Conservation (phyloP, 92 coral and sea anemone species). For the Diadumene lineata region DNA sequence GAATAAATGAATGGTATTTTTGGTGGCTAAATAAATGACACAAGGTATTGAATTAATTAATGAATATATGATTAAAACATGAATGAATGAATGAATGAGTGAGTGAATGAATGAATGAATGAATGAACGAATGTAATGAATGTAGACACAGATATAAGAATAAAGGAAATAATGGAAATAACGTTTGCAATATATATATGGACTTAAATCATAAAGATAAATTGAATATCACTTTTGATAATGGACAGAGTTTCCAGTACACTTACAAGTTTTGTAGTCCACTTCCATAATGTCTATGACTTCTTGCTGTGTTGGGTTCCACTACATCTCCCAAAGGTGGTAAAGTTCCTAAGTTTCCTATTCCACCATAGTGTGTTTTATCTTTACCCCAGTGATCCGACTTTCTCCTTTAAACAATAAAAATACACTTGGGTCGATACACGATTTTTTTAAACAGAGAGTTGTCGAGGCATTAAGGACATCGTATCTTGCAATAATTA, state of each 20-base stretch:
- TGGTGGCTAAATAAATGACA: background rate
- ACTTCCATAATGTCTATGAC: conserved; percentile 55
- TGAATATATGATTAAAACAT: background rate
- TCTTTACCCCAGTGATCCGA: conserved; percentile 44
- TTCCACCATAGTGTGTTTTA: conserved; percentile 45
- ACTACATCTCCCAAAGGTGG: background rate
- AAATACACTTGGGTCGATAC: background rate
- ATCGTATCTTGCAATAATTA: no score
- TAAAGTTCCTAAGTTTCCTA: conserved; percentile 34
- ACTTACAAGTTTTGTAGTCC: conserved; percentile 47
- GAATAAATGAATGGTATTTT: background rate
- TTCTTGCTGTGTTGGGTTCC: conserved; percentile 20
- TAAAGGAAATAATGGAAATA: no score
- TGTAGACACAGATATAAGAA: no score
- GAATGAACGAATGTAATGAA: background rate
- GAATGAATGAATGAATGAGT: background rate
- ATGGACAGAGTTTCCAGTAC: no score
- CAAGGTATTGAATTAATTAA: no score
- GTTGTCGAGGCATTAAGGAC: no score
- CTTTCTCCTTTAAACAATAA: background rate
- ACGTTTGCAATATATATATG: no score
- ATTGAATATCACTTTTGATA: no score
- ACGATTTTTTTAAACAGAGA: no score
- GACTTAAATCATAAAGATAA: no score
- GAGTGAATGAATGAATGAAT: background rate